A percentile compares a stretch with the other conserved stretches of the same genome.
These are phyloP conservation scores for Pycnonotus jocosus DNA, from an alignment of 2,113 vertebrate species.

Conservation along the genomic window DNA sequence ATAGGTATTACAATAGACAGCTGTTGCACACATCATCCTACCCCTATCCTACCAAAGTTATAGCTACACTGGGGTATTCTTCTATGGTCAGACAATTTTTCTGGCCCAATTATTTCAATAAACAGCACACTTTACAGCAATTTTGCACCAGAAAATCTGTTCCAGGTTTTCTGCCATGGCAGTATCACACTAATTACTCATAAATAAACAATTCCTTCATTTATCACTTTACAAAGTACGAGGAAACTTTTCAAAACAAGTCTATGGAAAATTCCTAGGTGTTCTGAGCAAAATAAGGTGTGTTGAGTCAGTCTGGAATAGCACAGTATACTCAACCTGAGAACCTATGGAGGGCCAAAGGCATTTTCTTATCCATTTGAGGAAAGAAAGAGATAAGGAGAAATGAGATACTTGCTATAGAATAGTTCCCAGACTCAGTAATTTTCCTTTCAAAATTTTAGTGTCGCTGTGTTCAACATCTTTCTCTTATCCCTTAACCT, in stretches of 20 bases:
- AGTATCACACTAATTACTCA: neutral
- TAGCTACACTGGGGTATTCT: neutral
- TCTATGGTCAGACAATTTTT: neutral
- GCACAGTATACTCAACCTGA: neutral
- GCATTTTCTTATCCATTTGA: constrained; percentile 21
- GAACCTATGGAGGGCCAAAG: constrained; percentile 14
- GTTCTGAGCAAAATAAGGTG: constrained; percentile 43
- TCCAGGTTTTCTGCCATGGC: neutral
- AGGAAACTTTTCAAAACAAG: constrained; percentile 59
- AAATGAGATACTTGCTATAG: constrained; percentile 3
- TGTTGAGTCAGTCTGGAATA: constrained; percentile 16
- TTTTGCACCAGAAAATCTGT: neutral
- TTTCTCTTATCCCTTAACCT: neutral
- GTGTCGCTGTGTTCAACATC: neutral
- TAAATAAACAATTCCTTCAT: neutral
- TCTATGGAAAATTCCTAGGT: constrained; percentile 51
- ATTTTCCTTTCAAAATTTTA: constrained; percentile 27
- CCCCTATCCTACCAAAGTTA: neutral
- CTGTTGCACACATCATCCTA: neutral
- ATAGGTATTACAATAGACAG: neutral
- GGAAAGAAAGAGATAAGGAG: constrained; percentile 28
- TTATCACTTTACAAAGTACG: constrained; percentile 34
- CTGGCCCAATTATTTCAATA: neutral
- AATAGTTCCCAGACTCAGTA: constrained; percentile 10
- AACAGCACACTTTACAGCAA: neutral